phyloP scores from a whole-genome alignment of 2,888 invertebrate genomes.

The Drosophila incognita region DNA sequence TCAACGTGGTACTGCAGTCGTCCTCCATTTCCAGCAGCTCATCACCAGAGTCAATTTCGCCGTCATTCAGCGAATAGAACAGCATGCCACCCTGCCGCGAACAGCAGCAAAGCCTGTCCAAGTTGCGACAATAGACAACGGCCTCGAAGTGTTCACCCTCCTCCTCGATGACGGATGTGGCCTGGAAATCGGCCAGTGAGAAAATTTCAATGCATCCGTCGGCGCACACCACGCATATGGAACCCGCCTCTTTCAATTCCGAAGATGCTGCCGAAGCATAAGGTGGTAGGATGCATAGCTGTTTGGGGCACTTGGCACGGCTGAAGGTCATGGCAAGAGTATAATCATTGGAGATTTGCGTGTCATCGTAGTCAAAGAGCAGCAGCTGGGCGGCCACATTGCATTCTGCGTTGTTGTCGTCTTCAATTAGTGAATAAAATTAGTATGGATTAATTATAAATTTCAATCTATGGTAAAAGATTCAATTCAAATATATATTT shows the following conservation, averaged over 20 bases:
- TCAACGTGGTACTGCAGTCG: conserved; percentile 84
- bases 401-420: conserved; percentile 66
- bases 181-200: conserved; percentile 89
- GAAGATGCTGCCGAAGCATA: conserved; percentile 30
- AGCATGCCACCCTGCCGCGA: conserved; percentile 92
- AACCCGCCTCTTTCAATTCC: conserved; percentile 85
- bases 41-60: conserved; percentile 89
- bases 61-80: conserved; percentile 91
- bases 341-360: conserved; percentile 80
- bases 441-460: not conserved
- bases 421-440: conserved; percentile 21
- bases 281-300: conserved; percentile 89
- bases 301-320: conserved; percentile 89
- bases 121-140: conserved; percentile 93
- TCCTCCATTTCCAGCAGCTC: conserved; percentile 89
- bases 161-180: conserved; percentile 89
- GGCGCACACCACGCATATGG: conserved; percentile 90
- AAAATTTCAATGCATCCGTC: conserved; percentile 91
- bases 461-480: not conserved
- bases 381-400: conserved; percentile 81
- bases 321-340: conserved; percentile 86
- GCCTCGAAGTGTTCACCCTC: conserved; percentile 91
- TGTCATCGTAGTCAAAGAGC: conserved; percentile 78
- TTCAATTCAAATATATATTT: not conserved
- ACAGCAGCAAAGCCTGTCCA: conserved; percentile 94